Evolutionary conservation across 1,140 invertebrate species (phyloP), one percentile per base, ranked within the genome.

Genomic region (Teleogryllus occipitalis): DNA sequence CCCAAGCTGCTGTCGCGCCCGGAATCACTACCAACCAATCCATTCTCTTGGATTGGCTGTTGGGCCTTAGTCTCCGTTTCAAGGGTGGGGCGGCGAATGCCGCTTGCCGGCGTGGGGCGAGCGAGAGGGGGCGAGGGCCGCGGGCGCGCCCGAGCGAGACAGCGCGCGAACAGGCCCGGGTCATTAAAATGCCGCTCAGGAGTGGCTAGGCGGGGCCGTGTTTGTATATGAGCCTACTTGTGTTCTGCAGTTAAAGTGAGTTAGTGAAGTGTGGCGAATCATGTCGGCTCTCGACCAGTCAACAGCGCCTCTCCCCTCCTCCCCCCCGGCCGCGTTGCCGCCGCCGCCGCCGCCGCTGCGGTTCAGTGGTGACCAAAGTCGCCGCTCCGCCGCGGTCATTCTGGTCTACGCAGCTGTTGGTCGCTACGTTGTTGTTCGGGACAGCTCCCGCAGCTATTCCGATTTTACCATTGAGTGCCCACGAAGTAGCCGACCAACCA

Each of bases 161-260:
- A 65, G 54, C 54, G 54, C 18, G 10, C 54, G 54, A 10, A 14
- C 54, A 18, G 18, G 54, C 10, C 54, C 54, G 54, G 54, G 54
- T 65, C 54, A 65, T 65, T 65, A 65, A 65, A 14, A 65, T 65
- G 54, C 54, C 54, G 54, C 54, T 65, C 54, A 65, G 54, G 54
- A 65, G 54, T 65, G 54, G 54, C 54, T 65, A 18, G 54, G 54
- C 54, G 54, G 54, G 54, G 18, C 18, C 54, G 54, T 65, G 54
- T 65, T 65, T 65, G 54, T 65, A 65, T 65, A 65, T 65, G 54
- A 65, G 54, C 54, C 54, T 65, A 65, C 54, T 65, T 65, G 54
- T 65, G 54, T 65, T 65, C 10, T 65, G 54, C 18, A 65, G 54
- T 65, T 65, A 65, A 65, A 65, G 54, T 65, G 54, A 65, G 54